These are phyloP conservation scores for Chaunax sp. DNA, from an alignment of 2,797 vertebrate genomes.

Conservation along the genomic window DNA sequence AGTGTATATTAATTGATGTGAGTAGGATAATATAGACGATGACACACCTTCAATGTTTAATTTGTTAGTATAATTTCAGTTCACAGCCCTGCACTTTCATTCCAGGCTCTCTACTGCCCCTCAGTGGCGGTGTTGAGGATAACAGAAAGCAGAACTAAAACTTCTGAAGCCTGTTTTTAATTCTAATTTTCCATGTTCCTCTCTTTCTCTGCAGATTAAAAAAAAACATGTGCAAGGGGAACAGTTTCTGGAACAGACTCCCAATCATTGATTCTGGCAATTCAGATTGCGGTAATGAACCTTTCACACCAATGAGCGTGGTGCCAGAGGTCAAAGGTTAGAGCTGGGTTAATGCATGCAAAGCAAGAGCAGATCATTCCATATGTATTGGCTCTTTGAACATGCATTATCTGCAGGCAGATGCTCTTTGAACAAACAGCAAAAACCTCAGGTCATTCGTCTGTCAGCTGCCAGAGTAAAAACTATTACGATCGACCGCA, in stretches of 20 bases:
- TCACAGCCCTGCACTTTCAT: constrained; percentile 36
- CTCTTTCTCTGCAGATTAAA: not conserved
- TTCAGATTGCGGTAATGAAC: constrained; percentile 64
- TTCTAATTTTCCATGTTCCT: not conserved
- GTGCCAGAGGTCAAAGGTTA: constrained; percentile 53
- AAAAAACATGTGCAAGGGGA: constrained; percentile 13
- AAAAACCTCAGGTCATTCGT: constrained; percentile 65
- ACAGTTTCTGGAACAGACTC: constrained; percentile 4
- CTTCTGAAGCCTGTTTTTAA: constrained; percentile 16
- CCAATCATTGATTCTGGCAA: constrained; percentile 61
- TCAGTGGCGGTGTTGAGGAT: constrained; percentile 59
- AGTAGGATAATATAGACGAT: constrained; percentile 31
- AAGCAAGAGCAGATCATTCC: constrained; percentile 21
- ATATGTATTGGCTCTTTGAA: constrained; percentile 22
- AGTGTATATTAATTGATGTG: constrained; percentile 21
- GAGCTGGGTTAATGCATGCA: constrained; percentile 47
- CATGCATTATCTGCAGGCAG: constrained; percentile 36
- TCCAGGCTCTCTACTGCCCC: constrained; percentile 80
- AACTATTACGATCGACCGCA: constrained; percentile 72
- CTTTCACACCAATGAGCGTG: constrained; percentile 37
- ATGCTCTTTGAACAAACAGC: constrained; percentile 58
- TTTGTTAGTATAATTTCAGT: constrained; percentile 37
- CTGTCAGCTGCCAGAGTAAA: constrained; percentile 57
- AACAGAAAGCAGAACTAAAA: constrained; percentile 6
- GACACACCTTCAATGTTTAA: constrained; percentile 30